Evolutionary conservation across 2,113 vertebrate genomes (phyloP), one percentile per base, ranked within the genome.

Genomic region (Narcine bancroftii): DNA sequence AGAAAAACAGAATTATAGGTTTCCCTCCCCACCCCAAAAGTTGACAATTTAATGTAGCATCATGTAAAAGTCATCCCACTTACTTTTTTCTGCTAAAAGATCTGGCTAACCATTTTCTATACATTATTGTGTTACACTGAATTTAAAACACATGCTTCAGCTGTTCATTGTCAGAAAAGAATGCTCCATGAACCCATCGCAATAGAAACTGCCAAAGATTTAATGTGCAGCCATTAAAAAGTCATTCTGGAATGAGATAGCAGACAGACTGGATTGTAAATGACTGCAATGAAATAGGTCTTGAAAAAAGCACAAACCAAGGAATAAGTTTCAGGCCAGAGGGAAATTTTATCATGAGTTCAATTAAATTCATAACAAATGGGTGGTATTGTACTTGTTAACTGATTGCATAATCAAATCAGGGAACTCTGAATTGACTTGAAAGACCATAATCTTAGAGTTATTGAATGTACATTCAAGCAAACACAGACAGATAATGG

Each of bases 131-230:
- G 42, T 69, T 87, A 24, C 11, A 69, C 36, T 69, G 42, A 69
- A 91, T 91, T 71, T 69, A 91, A 66, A 87, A 21, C 65, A 91
- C 89, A 63, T 91, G 21, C 89, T 71, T 19, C 63, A 69, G 24
- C 24, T 42, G 65, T 21, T 91, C 29, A 29, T 33, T 91, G 36
- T 91, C 89, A 91, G 89, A 26, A 47, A 91, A 69, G 65, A 42
- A 71, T 71, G 63, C 42, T 45, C 29, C 89, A 69, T 11, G 65
- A 91, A 71, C 63, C 21, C 24, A 69, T 42, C 10, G 39, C 63
- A 47, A 91, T 66, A 91, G 39, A 69, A 69, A 33, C 63, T 69
- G 89, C 39, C 36, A 91, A 91, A 60, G 81, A 87, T 87, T 60
- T 87, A 87, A 63, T 45, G 24, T 91, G 21, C 65, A 91, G 39